Evolutionary conservation across 1,140 invertebrate species (phyloP), one percentile per base, ranked within the genome.

Genomic region (Cardiocondyla obscurior): DNA sequence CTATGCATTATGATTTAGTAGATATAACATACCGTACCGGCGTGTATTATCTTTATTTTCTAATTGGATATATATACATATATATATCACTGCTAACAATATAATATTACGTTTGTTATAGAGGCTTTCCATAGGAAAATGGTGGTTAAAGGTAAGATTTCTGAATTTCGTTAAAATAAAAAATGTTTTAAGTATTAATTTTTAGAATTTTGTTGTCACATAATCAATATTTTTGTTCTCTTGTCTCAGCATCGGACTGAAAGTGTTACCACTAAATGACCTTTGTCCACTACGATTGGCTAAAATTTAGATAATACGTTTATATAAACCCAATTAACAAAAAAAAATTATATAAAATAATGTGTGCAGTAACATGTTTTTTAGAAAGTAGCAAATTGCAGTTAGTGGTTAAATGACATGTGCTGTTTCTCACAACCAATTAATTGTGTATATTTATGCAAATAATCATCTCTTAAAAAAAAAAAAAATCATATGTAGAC

Each of bases 91-190:
- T 51, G 51, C 44, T 77, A 72, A 30, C 65, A 36, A 85, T 85
- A 77, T 3, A 42, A 70, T 73, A 8, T 88, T 88, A 88, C 86
- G 85, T 88, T 77, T 88, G 86, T 95, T 95, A 90, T 95, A 96
- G 95, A 95, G 94, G 91, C 94, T 95, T 94, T 93, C 94, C 90
- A 92, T 94, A 90, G 95, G 95, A 91, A 95, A 95, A 91, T 95
- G 94, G 94, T 95, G 94, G 94, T 93, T 94, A 76, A 95, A 96
- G 95, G 95, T 95, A 95, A 95, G 90, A 84, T 89, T 88, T 89
- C 65, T 46, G 46, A 88, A 70, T 65, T 82, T 49, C 49, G 33
- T 85, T 79, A 55, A 51, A 74, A 77, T 22, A 55, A 76, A 55
- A 76, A 58, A 62, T 83, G 46, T 89, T 73, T 76, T 10, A 70